A percentile compares a stretch with the other conserved stretches of the same genome.
These are phyloP conservation scores for Nesidiocoris tenuis DNA, from an alignment of 2,888 invertebrate species.

Conservation along the genomic window DNA sequence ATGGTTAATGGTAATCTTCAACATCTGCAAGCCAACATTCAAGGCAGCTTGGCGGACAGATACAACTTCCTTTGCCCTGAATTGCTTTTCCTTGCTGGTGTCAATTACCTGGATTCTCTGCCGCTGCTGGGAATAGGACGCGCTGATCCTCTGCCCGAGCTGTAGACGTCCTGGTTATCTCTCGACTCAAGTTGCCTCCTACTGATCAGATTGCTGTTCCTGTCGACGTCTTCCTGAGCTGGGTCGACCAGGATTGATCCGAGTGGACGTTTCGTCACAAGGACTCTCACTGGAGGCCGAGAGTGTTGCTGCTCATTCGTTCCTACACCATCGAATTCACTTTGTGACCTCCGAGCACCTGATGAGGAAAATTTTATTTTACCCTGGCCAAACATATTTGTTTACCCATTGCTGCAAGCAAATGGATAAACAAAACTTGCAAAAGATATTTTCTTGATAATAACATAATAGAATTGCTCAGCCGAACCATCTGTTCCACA, in stretches of 20 bases:
- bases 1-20: too few relatives aligned
- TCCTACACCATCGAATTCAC: constrained; percentile 6
- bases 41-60: too few relatives aligned
- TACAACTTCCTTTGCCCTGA: too few relatives aligned
- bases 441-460: too few relatives aligned
- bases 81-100: too few relatives aligned
- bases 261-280: constrained; percentile 50
- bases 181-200: constrained; percentile 48
- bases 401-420: too few relatives aligned
- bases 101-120: constrained; percentile 14
- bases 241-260: constrained; percentile 6
- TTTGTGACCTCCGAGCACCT: constrained; percentile 20
- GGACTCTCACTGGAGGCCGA: constrained; percentile 43
- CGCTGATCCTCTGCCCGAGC: background rate
- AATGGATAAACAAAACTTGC: too few relatives aligned
- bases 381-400: too few relatives aligned
- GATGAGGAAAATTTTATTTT: background rate
- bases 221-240: constrained; percentile 23
- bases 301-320: background rate
- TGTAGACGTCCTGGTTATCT: constrained; percentile 46
- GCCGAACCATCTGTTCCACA: too few relatives aligned
- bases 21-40: too few relatives aligned
- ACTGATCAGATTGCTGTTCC: constrained; percentile 42
- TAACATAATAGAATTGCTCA: too few relatives aligned
- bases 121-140: background rate